Base-by-base conservation (phyloP, 1,140 invertebrate species). In the Heliconius nattereri region DNA sequence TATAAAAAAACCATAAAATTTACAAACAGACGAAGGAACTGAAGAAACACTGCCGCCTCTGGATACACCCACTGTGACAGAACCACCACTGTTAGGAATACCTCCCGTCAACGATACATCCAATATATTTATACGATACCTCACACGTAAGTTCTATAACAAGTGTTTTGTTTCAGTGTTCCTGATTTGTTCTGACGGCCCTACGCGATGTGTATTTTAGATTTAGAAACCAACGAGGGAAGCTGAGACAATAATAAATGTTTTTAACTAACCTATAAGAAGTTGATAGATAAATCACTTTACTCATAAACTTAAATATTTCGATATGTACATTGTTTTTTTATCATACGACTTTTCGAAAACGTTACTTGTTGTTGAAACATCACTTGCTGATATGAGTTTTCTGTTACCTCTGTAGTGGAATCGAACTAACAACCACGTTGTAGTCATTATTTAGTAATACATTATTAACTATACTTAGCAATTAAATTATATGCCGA, bases 141-240 rank as follows among this genome's bases (percentile, higher is more conserved):
- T 94, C 23, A 94, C 92, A 90, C 92, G 92, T 94, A 92, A 94
- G 92, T 94, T 75, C 20, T 75, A 49, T 66, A 81, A 32, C 60
- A 66, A 66, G 26, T 66, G 26, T 66, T 66, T 66, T 26, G 60
- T 66, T 66, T 66, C 60, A 66, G 60, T 66, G 60, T 66, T 66
- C 23, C 60, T 19, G 60, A 29, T 29, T 66, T 16, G 54, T 1
- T 20, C 20, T 26, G 54, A 9, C 11, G 20, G n/a, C 20, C 23
- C 54, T 11, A 57, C n/a, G 54, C 54, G 9, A 57, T 23, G n/a
- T 57, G 0, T 23, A n/a, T 57, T 57, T 57, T 57, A 20, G n/a
- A 9, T n/a, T 52, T 45, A 45, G 40, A 45, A 45, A 1, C 52
- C 16, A 54, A n/a, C 16, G 7, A 19, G 52, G 7, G 52, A 45